Base-by-base conservation (phyloP, 2,113 vertebrate species). In the Progne subis region DNA sequence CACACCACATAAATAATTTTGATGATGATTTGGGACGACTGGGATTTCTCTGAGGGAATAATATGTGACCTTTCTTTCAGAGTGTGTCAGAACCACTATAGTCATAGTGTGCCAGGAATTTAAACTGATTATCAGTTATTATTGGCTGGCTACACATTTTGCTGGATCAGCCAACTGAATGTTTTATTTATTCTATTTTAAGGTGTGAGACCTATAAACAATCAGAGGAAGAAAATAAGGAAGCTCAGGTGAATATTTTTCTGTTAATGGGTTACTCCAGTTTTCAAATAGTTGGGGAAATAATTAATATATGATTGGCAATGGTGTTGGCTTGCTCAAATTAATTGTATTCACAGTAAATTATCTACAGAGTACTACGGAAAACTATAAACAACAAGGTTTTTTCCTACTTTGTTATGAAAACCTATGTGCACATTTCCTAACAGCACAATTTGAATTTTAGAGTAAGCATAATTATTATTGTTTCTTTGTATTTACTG, bases 171-270 rank as follows among this genome's bases (percentile, higher is more conserved):
- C 5, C 41, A 88, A 39, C 26, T 82, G 19, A 79, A 26, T 71
- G 56, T 32, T 70, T 90, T 61, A 37, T 70, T 57, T 91, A 34
- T 87, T 95, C 18, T 78, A 0, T 82, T 60, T 87, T 72, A 85
- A 95, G 96, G 92, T 94, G n/a, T n/a, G 78, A 93, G 26, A 69
- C 53, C 17, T 71, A n/a, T 67, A 8, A 82, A n/a, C 61, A 69
- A 32, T 28, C 0, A 1, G 84, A 82, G n/a, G 90, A 94, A 49
- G 90, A 91, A 82, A 89, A 68, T 2, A 2, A 81, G 20, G 76
- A 78, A 82, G 28, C 20, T 10, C 31, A 95, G 92, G 95, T 95
- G 44, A 94, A 6, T 76, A 32, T 80, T 94, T 26, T 90, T 82
- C 49, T 7, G 1, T 79, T 91, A 64, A 89, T 53, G 24, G 8